Evolutionary conservation across 2,888 invertebrate genomes (phyloP), one percentile per base, ranked within the genome.

Genomic region (Luperina nickerlii): DNA sequence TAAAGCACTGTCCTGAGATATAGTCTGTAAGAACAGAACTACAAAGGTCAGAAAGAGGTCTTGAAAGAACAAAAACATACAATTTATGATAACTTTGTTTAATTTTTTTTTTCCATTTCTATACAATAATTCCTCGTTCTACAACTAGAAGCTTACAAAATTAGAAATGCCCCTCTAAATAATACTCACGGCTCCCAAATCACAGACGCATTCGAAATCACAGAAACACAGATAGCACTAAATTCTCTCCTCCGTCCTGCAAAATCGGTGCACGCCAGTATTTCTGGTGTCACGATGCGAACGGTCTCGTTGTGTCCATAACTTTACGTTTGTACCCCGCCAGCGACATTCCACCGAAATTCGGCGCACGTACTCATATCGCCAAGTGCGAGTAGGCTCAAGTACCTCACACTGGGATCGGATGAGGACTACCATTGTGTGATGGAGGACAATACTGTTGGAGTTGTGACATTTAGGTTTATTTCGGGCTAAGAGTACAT

Each of bases 351-450:
- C 80, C 79, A 70, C 79, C 75, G 51, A 88, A 88, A 92, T 92
- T 91, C 91, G 63, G 85, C 79, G 78, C 91, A 92, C 91, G 91
- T 91, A 79, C 78, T 87, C 81, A 86, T 89, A 90, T 85, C 86
- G 85, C 84, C 90, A 90, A 91, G 84, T 88, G 86, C 80, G 89
- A 90, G 88, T 81, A 81, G 86, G 87, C 84, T 84, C 63, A 84
- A 86, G 84, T 80, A 85, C 87, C 86, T 88, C 86, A 85, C 73
- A 77, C 79, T 45, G 57, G 71, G 76, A 54, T 69, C 57, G 70
- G 65, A 85, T 83, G 85, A 88, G 85, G 84, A 80, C 76, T 73
- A 48, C 76, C 74, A 70, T 76, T 87, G 85, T 84, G 38, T 73
- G 60, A 81, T 65, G 69, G 54, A 72, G 80, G 60, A 82, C 68